These are phyloP conservation scores for Alitta virens DNA, from an alignment of 2,888 invertebrate species.

Conservation along the genomic window DNA sequence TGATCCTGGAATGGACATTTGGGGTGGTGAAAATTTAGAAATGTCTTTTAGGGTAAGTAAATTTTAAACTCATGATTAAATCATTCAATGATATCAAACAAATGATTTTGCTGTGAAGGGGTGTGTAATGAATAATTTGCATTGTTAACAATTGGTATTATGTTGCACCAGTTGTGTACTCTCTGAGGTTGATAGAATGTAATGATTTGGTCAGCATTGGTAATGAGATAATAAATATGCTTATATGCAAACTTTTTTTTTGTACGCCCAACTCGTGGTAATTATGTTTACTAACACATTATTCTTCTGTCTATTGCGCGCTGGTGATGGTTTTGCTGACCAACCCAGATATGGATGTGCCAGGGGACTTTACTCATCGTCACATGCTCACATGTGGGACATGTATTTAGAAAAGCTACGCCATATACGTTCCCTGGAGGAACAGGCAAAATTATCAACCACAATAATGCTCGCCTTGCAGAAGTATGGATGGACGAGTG, in stretches of 20 bases:
- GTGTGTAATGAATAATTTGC: too few relatives aligned
- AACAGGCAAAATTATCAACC: constrained; percentile 78
- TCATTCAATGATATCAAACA: too few relatives aligned
- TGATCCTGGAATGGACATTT: constrained; percentile 99
- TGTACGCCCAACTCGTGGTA: too few relatives aligned
- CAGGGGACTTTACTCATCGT: constrained; percentile 37
- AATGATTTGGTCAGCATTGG: too few relatives aligned
- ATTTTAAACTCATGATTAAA: too few relatives aligned
- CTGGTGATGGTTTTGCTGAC: constrained; percentile 54
- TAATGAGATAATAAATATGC: too few relatives aligned
- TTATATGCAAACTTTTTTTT: too few relatives aligned
- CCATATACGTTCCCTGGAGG: constrained; percentile 98
- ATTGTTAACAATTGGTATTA: too few relatives aligned
- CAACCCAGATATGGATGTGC: constrained; percentile 41
- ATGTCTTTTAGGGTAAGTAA: constrained; percentile 86
- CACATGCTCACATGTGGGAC: constrained; percentile 41
- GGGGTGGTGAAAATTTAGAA: constrained; percentile 95
- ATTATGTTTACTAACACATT: neutral
- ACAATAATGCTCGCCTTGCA: constrained; percentile 95
- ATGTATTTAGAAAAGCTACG: constrained; percentile 61
- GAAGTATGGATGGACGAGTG: constrained; percentile 99
- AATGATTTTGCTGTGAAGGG: too few relatives aligned
- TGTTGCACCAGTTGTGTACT: too few relatives aligned
- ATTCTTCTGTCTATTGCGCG: neutral
- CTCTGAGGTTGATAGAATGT: too few relatives aligned